A percentile compares a stretch with the other conserved stretches of the same genome.
phyloP scores from a whole-genome alignment of 2,113 vertebrate genomes.

The Perccottus glenii region DNA sequence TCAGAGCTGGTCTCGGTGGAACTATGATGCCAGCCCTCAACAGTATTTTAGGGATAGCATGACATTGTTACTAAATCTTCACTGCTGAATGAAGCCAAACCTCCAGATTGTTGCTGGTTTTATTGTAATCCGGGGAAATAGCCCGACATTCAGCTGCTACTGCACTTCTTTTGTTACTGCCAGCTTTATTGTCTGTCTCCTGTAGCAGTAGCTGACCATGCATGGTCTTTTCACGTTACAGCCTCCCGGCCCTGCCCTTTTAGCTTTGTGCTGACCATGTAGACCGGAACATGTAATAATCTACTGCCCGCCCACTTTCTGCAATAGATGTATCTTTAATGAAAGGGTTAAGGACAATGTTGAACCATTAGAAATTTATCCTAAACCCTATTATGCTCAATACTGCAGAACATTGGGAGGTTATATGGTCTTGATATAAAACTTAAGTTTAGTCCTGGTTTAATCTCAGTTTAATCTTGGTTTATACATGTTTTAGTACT shows the following conservation, averaged over 20 bases:
- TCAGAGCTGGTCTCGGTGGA: constrained; percentile 41
- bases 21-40: constrained; percentile 10
- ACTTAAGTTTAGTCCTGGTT: too few species aligned
- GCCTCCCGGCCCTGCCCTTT: constrained; percentile 29
- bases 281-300: constrained; percentile 19
- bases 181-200: constrained; percentile 51
- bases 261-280: constrained; percentile 23
- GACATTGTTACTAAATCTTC: constrained; percentile 5
- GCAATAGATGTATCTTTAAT: background rate
- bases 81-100: constrained; percentile 33
- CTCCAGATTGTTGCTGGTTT: constrained; percentile 53
- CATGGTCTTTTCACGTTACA: constrained; percentile 53
- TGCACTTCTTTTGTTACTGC: constrained; percentile 78
- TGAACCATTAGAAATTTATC: too few species aligned
- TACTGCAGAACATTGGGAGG: too few species aligned
- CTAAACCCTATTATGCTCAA: too few species aligned
- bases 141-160: constrained; percentile 71
- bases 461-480: too few species aligned
- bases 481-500: too few species aligned
- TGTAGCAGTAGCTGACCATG: constrained; percentile 70
- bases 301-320: background rate
- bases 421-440: too few species aligned
- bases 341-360: background rate
- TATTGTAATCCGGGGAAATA: constrained; percentile 68
- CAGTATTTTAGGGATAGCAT: constrained; percentile 9